Evolutionary conservation across 2,797 vertebrate genomes (phyloP).

Genomic region (Acipenser oxyrinchus): DNA sequence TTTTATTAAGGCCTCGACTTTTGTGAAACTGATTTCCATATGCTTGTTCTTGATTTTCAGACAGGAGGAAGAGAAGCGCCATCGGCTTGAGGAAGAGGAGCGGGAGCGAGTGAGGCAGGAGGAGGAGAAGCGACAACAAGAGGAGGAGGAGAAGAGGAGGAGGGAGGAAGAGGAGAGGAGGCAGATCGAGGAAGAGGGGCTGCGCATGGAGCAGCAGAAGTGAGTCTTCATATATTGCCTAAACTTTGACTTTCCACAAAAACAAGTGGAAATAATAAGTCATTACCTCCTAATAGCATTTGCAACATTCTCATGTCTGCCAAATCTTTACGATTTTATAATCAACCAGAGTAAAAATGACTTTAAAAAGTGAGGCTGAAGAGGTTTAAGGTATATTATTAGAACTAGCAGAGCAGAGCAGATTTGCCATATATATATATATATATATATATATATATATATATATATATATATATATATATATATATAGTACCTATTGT

Average conservation of each 20-base stretch:
- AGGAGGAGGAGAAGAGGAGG: conserved; percentile 78
- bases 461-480: background rate
- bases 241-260: background rate
- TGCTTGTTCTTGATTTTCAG: conserved; percentile 34
- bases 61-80: conserved; percentile 82
- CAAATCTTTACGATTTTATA: too few species aligned
- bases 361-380: too few species aligned
- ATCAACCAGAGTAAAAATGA: too few species aligned
- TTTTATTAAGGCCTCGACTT: background rate
- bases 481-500: too few species aligned
- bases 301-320: too few species aligned
- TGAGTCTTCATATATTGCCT: conserved; percentile 43
- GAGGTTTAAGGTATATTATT: too few species aligned
- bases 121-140: conserved; percentile 72
- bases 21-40: background rate
- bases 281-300: background rate
- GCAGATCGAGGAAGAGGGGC: conserved; percentile 80
- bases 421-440: conserved; percentile 12
- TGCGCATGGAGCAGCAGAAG: conserved; percentile 94
- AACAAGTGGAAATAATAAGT: background rate
- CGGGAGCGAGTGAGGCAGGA: conserved; percentile 74
- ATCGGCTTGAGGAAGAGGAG: conserved; percentile 78
- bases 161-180: conserved; percentile 85
- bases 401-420: too few species aligned
- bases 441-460: conserved; percentile 9